Base-by-base conservation (phyloP, 2,113 vertebrate species). In the Camelus bactrianus region DNA sequence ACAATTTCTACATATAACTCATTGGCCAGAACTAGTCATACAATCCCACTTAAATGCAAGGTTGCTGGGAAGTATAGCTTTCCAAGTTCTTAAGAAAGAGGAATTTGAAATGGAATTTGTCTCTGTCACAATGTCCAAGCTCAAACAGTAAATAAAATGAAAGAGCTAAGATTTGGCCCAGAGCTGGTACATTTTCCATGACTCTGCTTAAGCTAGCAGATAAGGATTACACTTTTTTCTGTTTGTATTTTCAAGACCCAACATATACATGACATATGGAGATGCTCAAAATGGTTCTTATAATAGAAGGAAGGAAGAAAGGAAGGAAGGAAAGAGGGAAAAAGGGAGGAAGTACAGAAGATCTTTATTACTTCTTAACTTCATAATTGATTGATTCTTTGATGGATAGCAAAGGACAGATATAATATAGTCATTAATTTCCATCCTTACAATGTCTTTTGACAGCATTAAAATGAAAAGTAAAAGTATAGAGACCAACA, bases 71-170 rank as follows among this genome's bases (percentile, higher is more conserved):
- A 91, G 46, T 96, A 75, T 20, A 89, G 52, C 64, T 93, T 89
- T 89, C 38, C 12, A 56, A 75, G 42, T 87, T 91, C 65, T 28
- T n/a, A 93, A 96, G 92, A 87, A 89, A 96, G 50, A 90, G 19
- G 30, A 92, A 92, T 86, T 83, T 94, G 54, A 83, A 90, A 92
- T 89, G 48, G 48, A 87, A 60, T 83, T 89, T 79, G 8, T 93
- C 48, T 87, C 28, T 87, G 22, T 52, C 16, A 19, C 11, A 42
- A 60, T 93, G 50, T 1, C 46, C 7, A 75, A 76, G 19, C 65
- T 87, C 52, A 95, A 88, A 72, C 19, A 92, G 42, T 35, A 94
- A 90, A 82, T 32, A 87, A 84, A 96, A 52, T 48, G 24, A 84
- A 77, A 91, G 24, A 81, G 48, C 26, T 92, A 81, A 94, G 42